phyloP scores from a whole-genome alignment of 2,888 invertebrate genomes.

The Mermis nigrescens region DNA sequence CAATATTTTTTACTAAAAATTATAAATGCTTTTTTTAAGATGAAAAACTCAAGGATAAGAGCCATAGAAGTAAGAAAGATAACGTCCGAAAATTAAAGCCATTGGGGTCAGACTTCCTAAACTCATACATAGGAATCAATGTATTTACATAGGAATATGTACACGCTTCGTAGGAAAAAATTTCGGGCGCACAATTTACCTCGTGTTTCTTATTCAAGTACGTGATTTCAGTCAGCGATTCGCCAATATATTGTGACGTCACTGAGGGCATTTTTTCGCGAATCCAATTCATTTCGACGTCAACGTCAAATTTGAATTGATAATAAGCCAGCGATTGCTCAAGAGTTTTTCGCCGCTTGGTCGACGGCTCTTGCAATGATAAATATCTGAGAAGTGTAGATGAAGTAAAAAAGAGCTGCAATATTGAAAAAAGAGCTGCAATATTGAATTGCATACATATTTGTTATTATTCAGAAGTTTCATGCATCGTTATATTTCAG shows the following conservation, averaged over 20 bases:
- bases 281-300: constrained; percentile 83
- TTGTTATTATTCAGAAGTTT: too few relatives aligned
- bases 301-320: constrained; percentile 77
- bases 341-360: constrained; percentile 50
- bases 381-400: constrained; percentile 40
- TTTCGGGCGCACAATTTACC: too few relatives aligned
- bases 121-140: too few relatives aligned
- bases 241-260: constrained; percentile 49
- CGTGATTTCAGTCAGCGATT: constrained; percentile 75
- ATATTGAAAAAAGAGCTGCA: not conserved
- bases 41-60: too few relatives aligned
- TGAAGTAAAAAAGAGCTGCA: not conserved
- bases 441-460: constrained; percentile 15
- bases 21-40: too few relatives aligned
- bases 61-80: too few relatives aligned
- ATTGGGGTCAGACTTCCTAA: too few relatives aligned
- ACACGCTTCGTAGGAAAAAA: too few relatives aligned
- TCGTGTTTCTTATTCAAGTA: constrained; percentile 74
- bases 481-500: too few relatives aligned
- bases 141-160: too few relatives aligned
- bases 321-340: constrained; percentile 74
- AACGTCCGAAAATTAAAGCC: too few relatives aligned
- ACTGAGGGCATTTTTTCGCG: constrained; percentile 66
- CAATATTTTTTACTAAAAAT: too few relatives aligned
- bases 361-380: constrained; percentile 52